phyloP scores from a whole-genome alignment of 2,888 invertebrate genomes.

The Hydraecia micacea region DNA sequence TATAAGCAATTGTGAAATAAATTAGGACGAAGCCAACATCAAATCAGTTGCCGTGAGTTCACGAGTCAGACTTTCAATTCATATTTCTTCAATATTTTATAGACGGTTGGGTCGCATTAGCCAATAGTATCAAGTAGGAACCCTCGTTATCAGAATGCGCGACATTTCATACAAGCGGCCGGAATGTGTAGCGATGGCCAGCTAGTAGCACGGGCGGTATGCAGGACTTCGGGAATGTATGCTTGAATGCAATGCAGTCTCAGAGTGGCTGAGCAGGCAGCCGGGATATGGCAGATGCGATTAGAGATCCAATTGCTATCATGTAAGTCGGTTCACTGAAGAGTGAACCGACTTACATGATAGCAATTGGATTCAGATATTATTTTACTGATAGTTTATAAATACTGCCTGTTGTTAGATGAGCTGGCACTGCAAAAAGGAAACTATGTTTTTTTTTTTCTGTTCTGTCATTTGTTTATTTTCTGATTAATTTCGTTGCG shows the following conservation, averaged over 20 bases:
- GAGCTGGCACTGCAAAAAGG: background rate
- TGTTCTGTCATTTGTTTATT: no score
- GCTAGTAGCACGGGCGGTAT: background rate
- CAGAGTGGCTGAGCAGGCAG: background rate
- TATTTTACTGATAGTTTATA: no score
- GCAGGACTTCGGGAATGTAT: slow-evolving; percentile 15
- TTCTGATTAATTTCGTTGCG: background rate
- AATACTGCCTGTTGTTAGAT: background rate
- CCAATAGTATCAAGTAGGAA: slow-evolving; percentile 4
- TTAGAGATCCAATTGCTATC: no score
- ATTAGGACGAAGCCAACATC: background rate
- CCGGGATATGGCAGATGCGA: background rate
- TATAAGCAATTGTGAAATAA: background rate
- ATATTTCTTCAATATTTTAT: background rate
- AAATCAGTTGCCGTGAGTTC: background rate
- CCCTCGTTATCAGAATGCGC: background rate
- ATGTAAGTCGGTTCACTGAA: no score
- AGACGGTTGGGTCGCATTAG: background rate
- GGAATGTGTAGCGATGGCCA: background rate
- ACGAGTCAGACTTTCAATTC: background rate
- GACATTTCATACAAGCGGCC: slow-evolving; percentile 7
- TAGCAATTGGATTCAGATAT: background rate
- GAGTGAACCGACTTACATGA: background rate
- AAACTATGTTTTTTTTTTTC: background rate
- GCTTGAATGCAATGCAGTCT: background rate